phyloP scores from a whole-genome alignment of 2,888 invertebrate species.

The Amblyteles armatorius region DNA sequence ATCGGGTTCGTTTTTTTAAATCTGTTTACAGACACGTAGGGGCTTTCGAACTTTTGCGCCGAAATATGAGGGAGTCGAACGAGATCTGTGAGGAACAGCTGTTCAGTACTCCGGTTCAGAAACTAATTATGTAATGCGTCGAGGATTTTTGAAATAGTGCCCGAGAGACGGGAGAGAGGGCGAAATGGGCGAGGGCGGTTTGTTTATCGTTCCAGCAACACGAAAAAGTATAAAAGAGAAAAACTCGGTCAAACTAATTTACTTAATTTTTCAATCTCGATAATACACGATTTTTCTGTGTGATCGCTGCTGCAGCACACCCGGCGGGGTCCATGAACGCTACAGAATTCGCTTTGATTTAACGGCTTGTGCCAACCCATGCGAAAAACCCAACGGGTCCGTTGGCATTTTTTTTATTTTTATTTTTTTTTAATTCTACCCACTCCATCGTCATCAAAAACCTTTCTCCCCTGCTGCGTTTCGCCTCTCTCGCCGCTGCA shows the following conservation, averaged over 20 bases:
- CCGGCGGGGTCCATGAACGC: slow-evolving; percentile 22
- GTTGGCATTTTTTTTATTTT: slow-evolving; percentile 36
- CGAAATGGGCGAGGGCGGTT: background rate
- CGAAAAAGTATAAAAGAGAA: slow-evolving; percentile 7
- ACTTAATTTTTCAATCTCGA: slow-evolving; percentile 50
- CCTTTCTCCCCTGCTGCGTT: slow-evolving; percentile 2
- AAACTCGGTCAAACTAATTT: slow-evolving; percentile 46
- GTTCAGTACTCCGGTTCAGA: slow-evolving; percentile 73
- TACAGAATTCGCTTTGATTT: slow-evolving; percentile 52
- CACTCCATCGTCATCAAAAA: background rate
- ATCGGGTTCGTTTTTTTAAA: background rate
- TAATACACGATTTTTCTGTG: slow-evolving; percentile 23
- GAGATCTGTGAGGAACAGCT: slow-evolving; percentile 79
- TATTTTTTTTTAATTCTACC: background rate
- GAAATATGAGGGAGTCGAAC: slow-evolving; percentile 78
- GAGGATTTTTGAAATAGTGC: background rate
- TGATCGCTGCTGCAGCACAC: background rate
- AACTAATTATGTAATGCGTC: slow-evolving; percentile 75
- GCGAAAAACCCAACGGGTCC: slow-evolving; percentile 34
- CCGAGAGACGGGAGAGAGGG: slow-evolving; percentile 2
- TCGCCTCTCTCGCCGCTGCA: slow-evolving; percentile 11
- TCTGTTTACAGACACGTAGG: slow-evolving; percentile 74
- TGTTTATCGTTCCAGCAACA: slow-evolving; percentile 11
- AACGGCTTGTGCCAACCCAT: slow-evolving; percentile 34
- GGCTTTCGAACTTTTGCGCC: slow-evolving; percentile 75